A percentile compares a stretch with the other conserved stretches of the same genome.
These are phyloP conservation scores for Loris lydekkerianus DNA, from an alignment of 2,797 vertebrate species.

Conservation along the genomic window DNA sequence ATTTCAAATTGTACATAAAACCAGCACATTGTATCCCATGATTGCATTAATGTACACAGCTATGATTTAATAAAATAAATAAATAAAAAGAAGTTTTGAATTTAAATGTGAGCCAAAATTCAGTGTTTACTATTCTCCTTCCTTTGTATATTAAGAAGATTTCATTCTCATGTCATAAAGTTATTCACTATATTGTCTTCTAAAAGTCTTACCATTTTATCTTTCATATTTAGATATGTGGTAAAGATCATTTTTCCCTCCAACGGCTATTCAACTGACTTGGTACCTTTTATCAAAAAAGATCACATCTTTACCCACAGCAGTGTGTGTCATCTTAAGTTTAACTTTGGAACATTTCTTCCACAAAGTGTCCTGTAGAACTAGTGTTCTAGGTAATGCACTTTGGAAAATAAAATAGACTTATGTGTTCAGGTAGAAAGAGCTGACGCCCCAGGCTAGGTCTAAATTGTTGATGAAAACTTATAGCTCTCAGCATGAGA, in stretches of 20 bases:
- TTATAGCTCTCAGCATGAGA: slow-evolving; percentile 47
- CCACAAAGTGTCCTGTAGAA: not conserved
- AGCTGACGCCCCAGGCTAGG: not conserved
- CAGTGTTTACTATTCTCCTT: slow-evolving; percentile 18
- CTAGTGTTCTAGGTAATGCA: slow-evolving; percentile 33
- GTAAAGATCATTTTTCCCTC: not conserved
- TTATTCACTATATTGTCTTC: slow-evolving; percentile 26
- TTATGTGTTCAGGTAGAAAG: slow-evolving; percentile 37
- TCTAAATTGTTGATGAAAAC: slow-evolving; percentile 62
- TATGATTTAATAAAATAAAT: too few relatives aligned
- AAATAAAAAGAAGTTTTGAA: not conserved
- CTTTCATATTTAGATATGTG: not conserved
- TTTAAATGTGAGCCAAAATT: not conserved
- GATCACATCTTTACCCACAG: not conserved
- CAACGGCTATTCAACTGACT: not conserved
- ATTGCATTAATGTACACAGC: too few relatives aligned
- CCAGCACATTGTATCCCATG: too few relatives aligned
- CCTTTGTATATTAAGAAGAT: not conserved
- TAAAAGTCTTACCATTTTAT: slow-evolving; percentile 2
- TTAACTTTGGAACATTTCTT: slow-evolving; percentile 48
- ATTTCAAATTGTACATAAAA: too few relatives aligned
- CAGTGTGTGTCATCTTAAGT: not conserved
- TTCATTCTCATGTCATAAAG: not conserved
- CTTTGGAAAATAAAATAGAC: slow-evolving; percentile 56
- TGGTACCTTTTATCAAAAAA: not conserved